Base-by-base conservation (phyloP, 2,113 vertebrate genomes). In the Oostethus manadensis region DNA sequence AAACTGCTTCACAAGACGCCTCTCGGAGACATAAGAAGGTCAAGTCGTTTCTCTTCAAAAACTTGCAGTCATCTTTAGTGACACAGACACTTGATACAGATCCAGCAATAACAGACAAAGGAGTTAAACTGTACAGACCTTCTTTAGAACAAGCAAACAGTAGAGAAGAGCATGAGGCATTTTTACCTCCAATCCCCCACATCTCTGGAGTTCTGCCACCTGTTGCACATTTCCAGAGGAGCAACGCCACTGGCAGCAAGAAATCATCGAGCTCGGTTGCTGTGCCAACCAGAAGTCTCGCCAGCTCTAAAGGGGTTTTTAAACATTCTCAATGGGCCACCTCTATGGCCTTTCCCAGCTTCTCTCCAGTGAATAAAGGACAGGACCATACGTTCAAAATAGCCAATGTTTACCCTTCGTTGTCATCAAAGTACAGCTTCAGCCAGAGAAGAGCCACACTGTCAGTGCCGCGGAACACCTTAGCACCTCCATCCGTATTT, bases 391-490 rank as follows among this genome's bases (percentile, higher is more conserved):
- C 1, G 20, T 56, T 54, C 35, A 64, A 58, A 64, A 58, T 26
- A 1, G 0, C 47, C 42, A 70, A 61, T 6, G 0, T 3, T 1
- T 22, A 51, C 38, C 54, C 48, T 0, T 21, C 20, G 56, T 53
- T 60, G 14, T 64, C 57, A 16, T 45, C 45, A 44, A 86, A 77
- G 62, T 86, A 77, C 16, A 68, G 57, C 9, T 87, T 87, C 67
- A 59, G 69, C 1, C 70, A 22, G 16, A 77, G 56, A 55, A 8
- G 6, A 62, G 43, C 4, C 4, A 5, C 15, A n/a, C 17, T 9
- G 20, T 15, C 29, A 15, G 47, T 11, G 3, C 46, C 14, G 1
- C 23, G 6, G n/a, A 53, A 17, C 51, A 46, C n/a, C 8, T 26
- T 59, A 18, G 20, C 46, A 4, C 42, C 62, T 59, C 42, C 51